These are phyloP conservation scores for Thaumatotibia leucotreta DNA, from an alignment of 1,140 invertebrate genomes.

Conservation along the genomic window DNA sequence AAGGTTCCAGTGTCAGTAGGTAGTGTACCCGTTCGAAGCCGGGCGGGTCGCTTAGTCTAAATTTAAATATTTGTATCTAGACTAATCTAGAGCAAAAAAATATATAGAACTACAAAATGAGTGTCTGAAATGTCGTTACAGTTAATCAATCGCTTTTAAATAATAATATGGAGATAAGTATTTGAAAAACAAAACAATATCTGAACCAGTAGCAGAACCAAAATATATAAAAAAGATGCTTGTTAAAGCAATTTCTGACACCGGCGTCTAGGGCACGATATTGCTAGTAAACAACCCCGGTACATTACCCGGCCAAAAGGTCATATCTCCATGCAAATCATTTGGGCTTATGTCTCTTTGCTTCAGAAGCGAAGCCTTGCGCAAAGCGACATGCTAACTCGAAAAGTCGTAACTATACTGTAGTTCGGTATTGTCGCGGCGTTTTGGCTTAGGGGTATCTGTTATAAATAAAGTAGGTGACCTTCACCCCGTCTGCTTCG, in stretches of 20 bases:
- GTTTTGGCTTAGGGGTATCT: background rate
- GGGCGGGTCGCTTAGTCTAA: no score
- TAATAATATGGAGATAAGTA: background rate
- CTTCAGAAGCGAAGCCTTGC: background rate
- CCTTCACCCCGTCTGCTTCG: conserved; percentile 9
- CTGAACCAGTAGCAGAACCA: background rate
- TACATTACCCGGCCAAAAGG: background rate
- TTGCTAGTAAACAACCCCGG: background rate
- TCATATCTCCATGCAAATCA: background rate
- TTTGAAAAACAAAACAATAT: background rate
- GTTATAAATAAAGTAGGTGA: background rate
- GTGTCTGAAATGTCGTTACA: no score
- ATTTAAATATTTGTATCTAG: no score
- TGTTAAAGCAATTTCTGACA: background rate
- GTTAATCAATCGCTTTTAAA: background rate
- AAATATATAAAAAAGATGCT: background rate
- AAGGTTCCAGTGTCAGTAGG: no score
- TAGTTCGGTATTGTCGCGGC: background rate
- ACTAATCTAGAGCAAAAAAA: no score
- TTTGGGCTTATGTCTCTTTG: background rate
- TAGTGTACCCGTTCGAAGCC: no score
- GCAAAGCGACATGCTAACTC: background rate
- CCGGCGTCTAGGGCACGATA: background rate
- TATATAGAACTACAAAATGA: no score
- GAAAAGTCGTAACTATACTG: background rate